These are phyloP conservation scores for Orthosia gracilis DNA, from an alignment of 2,888 invertebrate genomes.

Conservation along the genomic window DNA sequence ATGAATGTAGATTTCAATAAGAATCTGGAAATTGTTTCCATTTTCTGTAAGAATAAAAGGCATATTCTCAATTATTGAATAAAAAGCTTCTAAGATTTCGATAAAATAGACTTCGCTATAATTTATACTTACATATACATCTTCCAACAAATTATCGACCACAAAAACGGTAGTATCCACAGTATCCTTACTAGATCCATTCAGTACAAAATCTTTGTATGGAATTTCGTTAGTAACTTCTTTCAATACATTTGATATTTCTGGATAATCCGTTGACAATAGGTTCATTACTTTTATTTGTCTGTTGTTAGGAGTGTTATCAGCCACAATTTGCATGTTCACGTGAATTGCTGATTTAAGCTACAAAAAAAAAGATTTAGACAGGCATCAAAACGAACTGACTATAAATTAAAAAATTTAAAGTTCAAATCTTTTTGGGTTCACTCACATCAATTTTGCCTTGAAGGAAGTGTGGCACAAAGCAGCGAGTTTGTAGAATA, in stretches of 20 bases:
- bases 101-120: neutral
- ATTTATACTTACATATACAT: constrained; percentile 70
- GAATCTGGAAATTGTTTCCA: constrained; percentile 62
- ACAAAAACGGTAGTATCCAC: constrained; percentile 63
- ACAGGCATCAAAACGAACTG: neutral
- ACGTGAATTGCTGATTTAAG: constrained; percentile 71
- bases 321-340: constrained; percentile 75
- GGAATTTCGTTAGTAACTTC: constrained; percentile 57
- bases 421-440: neutral
- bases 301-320: constrained; percentile 69
- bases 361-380: constrained; percentile 61
- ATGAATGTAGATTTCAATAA: constrained; percentile 39
- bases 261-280: constrained; percentile 51
- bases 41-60: constrained; percentile 71
- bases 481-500: constrained; percentile 31
- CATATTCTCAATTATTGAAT: too few species aligned
- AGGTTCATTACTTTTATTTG: constrained; percentile 66
- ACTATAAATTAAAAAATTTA: too few species aligned
- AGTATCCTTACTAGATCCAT: constrained; percentile 20
- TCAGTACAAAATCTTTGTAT: constrained; percentile 36
- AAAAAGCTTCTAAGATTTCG: too few species aligned
- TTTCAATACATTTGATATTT: constrained; percentile 48
- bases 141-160: constrained; percentile 69
- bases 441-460: constrained; percentile 39
- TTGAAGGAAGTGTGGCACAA: constrained; percentile 47